These are phyloP conservation scores for Hydropsyche tenuis DNA, from an alignment of 1,140 invertebrate genomes.

Conservation along the genomic window DNA sequence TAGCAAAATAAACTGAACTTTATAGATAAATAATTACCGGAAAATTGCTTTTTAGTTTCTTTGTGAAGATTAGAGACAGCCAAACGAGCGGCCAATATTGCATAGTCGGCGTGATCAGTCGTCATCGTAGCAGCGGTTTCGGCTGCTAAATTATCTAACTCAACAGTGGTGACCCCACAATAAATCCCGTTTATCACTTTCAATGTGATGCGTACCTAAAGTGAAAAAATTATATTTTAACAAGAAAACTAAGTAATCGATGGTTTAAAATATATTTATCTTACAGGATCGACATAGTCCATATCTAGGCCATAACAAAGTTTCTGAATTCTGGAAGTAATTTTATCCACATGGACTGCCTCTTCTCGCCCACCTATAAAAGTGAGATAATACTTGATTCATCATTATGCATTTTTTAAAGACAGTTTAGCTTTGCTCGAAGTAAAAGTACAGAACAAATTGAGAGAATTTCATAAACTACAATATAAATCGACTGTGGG, in stretches of 20 bases:
- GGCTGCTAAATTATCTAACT: constrained; percentile 96
- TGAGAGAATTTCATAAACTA: constrained; percentile 8
- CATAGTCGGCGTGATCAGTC: constrained; percentile 96
- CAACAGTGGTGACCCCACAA: constrained; percentile 94
- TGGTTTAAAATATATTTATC: background rate
- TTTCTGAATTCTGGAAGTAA: constrained; percentile 94
- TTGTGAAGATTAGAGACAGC: constrained; percentile 98
- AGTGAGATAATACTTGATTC: constrained; percentile 10
- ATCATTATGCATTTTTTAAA: background rate
- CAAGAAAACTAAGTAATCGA: no score
- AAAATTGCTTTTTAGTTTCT: constrained; percentile 91
- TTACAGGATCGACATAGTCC: constrained; percentile 96
- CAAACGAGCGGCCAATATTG: constrained; percentile 92
- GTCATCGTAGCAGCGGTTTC: constrained; percentile 97
- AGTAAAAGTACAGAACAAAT: background rate
- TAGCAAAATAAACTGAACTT: no score
- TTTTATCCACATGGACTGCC: constrained; percentile 96
- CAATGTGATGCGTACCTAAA: constrained; percentile 78
- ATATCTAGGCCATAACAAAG: constrained; percentile 95
- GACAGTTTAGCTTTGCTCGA: background rate
- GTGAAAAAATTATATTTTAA: background rate
- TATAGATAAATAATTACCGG: constrained; percentile 72
- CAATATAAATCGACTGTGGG: no score
- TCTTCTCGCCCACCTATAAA: constrained; percentile 86
- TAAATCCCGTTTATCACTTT: constrained; percentile 95